Percentiles rank a stretch among this genome's conserved stretches.
Evolutionary conservation across 2,797 vertebrate genomes (phyloP).

Genomic region (Takifugu ocellatus): DNA sequence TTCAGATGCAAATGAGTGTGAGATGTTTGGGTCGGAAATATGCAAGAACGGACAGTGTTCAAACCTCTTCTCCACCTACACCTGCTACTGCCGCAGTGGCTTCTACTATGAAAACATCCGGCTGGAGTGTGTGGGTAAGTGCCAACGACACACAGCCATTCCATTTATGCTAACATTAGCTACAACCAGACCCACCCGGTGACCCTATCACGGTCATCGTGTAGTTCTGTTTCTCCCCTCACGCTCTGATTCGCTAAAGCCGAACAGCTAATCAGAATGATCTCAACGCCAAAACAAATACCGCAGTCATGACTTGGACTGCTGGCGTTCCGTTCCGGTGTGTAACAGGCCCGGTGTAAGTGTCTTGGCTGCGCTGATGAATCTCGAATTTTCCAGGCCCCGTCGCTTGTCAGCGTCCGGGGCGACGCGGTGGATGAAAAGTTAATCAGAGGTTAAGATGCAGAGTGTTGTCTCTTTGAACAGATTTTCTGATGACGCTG

Average conservation of each 20-base stretch:
- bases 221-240: no score
- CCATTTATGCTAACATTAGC: background rate
- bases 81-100: slow-evolving; percentile 76
- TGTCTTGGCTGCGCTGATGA: background rate
- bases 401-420: no score
- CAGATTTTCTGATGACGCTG: background rate
- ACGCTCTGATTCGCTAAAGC: no score
- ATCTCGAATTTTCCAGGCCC: no score
- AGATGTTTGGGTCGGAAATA: slow-evolving; percentile 78
- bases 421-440: no score
- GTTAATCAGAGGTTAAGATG: background rate
- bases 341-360: background rate
- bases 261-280: background rate
- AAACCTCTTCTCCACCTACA: slow-evolving; percentile 69
- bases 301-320: background rate
- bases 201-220: no score
- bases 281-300: background rate
- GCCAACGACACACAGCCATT: background rate
- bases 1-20: slow-evolving; percentile 79
- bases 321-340: background rate
- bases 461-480: background rate
- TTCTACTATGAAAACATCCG: slow-evolving; percentile 77
- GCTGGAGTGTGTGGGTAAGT: slow-evolving; percentile 78
- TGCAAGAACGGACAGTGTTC: slow-evolving; percentile 78
- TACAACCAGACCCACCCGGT: no score